Percentiles rank a stretch among this genome's conserved stretches.
Conservation (phyloP, 1,140 invertebrate species). For the Zaprionus kolodkinae region DNA sequence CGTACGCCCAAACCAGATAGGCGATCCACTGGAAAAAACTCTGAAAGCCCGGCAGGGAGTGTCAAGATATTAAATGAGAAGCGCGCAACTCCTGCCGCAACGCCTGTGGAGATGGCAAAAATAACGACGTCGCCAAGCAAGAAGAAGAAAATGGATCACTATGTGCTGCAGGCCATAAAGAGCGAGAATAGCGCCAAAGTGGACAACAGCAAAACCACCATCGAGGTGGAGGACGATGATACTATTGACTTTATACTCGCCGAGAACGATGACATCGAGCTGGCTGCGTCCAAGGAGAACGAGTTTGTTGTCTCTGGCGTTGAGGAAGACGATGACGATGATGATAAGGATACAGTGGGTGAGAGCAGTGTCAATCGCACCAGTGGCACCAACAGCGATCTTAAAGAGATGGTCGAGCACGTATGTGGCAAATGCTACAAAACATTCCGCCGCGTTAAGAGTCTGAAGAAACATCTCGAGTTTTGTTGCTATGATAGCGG, state of each 20-base stretch:
- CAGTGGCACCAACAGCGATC: constrained; percentile 23
- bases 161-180: constrained; percentile 72
- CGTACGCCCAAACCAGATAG: constrained; percentile 42
- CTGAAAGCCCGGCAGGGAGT: constrained; percentile 24
- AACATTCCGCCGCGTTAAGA: constrained; percentile 74
- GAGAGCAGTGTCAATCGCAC: constrained; percentile 17
- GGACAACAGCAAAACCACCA: constrained; percentile 31
- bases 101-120: constrained; percentile 52
- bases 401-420: constrained; percentile 81
- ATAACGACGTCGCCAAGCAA: constrained; percentile 51
- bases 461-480: constrained; percentile 76
- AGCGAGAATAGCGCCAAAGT: constrained; percentile 67
- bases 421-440: constrained; percentile 83
- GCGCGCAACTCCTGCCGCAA: constrained; percentile 14
- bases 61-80: constrained; percentile 70
- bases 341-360: constrained; percentile 42
- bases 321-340: constrained; percentile 49
- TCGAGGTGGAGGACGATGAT: constrained; percentile 52
- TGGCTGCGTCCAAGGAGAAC: constrained; percentile 36
- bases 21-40: constrained; percentile 7
- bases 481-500: constrained; percentile 81
- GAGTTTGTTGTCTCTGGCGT: constrained; percentile 56
- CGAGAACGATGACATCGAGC: constrained; percentile 59
- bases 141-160: constrained; percentile 74
- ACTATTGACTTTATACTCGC: constrained; percentile 76